Evolutionary conservation across 64 coral and sea anemone genomes (phyloP), one percentile per base, ranked within the genome.

Genomic region (Orbicella faveolata): DNA sequence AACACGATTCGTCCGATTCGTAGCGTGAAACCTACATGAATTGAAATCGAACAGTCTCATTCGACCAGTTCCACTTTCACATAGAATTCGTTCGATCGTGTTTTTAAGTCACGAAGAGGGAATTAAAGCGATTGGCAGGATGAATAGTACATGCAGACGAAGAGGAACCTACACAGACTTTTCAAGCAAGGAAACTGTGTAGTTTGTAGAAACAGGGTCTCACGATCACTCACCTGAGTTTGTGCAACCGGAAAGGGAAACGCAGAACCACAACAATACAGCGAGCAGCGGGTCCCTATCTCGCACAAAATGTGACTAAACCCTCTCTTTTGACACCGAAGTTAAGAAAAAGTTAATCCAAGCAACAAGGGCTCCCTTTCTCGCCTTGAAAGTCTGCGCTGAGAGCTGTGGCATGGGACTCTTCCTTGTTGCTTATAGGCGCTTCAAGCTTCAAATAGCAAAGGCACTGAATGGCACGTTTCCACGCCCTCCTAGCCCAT

Each of bases 401-500:
- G 14, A 20, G 15, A n/a, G 9, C 34, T 83, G 61, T 17, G n/a
- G 61, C 3, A 0, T 37, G 26, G 65, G 39, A 66, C 82, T 73
- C 82, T 85, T 85, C 82, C 82, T 85, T 85, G 64, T 85, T 85
- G 82, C 77, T 59, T n/a, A n/a, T 10, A 59, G 52, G n/a, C 52
- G 52, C 77, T 57, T 57, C 77, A 52, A 76, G 36, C 75, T 44
- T 82, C 23, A 61, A 63, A 63, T 61, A 23, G 52, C 79, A 34
- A 63, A 21, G 82, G 82, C 12, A 85, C 20, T n/a, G 61, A 44
- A 85, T 72, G 82, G 82, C 63, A 44, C 64, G 39, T 85, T 85
- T 85, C 82, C 82, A 85, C 82, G 82, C 82, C 82, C 82, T 70
- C 82, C 82, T 73, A 85, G 82, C 36, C 82, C 82, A 85, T 85